Conservation (phyloP, 2,113 vertebrate species). For the Melierax canorus region DNA sequence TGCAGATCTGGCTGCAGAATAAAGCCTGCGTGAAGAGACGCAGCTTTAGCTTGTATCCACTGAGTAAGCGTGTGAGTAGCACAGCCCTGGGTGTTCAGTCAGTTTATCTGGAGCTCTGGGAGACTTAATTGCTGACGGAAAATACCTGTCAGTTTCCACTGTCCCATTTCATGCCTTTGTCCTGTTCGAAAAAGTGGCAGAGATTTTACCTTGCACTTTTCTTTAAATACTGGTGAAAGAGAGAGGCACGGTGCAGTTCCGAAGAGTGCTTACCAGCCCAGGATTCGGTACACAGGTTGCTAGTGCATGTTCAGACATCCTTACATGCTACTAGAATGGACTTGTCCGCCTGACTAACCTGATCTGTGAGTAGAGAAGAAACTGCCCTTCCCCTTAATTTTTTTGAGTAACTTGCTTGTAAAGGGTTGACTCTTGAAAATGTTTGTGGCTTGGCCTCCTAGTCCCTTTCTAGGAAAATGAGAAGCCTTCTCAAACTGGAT, state of each 20-base stretch:
- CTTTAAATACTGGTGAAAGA: not conserved
- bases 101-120: not conserved
- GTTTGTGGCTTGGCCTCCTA: not conserved
- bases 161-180: not conserved
- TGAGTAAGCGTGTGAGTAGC: not conserved
- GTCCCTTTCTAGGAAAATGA: constrained; percentile 27
- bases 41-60: not conserved
- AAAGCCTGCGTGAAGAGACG: not conserved
- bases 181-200: not conserved
- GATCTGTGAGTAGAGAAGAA: not conserved
- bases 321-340: not conserved
- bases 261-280: not conserved
- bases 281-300: not conserved
- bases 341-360: constrained; percentile 45
- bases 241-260: not conserved
- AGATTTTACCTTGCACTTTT: not conserved
- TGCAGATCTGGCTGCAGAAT: not conserved
- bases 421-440: not conserved
- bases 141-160: not conserved
- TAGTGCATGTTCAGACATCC: constrained; percentile 4
- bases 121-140: not conserved
- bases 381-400: not conserved
- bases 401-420: not conserved
- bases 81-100: not conserved
- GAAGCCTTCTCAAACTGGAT: not conserved